Conservation (phyloP, 2,797 vertebrate genomes). For the Acanthornis magna region DNA sequence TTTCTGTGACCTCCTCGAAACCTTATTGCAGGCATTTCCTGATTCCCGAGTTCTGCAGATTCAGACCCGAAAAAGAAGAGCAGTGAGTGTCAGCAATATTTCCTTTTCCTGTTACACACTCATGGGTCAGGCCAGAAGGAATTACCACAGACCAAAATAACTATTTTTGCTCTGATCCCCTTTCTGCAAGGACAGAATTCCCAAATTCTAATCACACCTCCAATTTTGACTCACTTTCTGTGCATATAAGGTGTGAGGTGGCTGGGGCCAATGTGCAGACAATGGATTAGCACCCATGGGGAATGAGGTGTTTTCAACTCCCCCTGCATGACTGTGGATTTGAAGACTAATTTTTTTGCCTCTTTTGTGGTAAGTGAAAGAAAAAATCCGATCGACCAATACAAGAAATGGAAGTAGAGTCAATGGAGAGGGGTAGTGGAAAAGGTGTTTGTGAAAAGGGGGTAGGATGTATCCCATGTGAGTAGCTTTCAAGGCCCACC, state of each 20-base stretch:
- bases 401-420: not conserved
- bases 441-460: not conserved
- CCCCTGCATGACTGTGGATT: not conserved
- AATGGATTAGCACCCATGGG: not conserved
- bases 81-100: not conserved
- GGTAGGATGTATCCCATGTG: not conserved
- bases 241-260: not conserved
- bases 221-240: not conserved
- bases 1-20: slow-evolving; percentile 40
- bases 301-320: not conserved
- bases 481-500: not conserved
- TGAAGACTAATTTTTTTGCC: not conserved
- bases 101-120: not conserved
- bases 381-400: not conserved
- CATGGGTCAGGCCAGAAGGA: not conserved
- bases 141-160: not conserved
- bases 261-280: not conserved
- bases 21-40: slow-evolving; percentile 45
- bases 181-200: not conserved
- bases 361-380: not conserved
- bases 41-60: not conserved
- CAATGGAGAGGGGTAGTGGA: not conserved
- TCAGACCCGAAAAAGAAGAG: not conserved
- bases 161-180: not conserved
- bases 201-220: not conserved